phyloP scores from a whole-genome alignment of 30 jellyfish, hydroid and myxozoan species.

The Pelagia noctiluca region DNA sequence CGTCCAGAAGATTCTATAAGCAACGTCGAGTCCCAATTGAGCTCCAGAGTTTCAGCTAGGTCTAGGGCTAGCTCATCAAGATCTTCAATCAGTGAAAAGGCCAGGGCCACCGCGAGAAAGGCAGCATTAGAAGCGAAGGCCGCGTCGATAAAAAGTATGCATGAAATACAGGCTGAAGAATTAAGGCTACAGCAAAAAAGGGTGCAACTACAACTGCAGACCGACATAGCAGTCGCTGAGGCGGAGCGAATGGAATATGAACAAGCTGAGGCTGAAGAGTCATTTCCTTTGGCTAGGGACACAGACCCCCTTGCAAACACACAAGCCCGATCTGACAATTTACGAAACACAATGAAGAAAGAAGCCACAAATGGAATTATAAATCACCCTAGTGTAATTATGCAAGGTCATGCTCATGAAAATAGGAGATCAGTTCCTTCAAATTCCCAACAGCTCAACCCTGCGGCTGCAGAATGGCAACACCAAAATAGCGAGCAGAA shows the following conservation, averaged over 20 bases:
- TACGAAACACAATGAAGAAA: no score
- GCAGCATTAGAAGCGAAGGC: conserved; percentile 31
- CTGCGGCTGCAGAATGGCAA: no score
- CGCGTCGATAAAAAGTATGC: neutral
- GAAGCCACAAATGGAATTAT: no score
- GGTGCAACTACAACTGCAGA: neutral
- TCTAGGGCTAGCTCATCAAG: conserved; percentile 11
- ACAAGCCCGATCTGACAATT: no score
- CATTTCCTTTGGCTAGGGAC: no score
- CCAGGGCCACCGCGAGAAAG: conserved; percentile 17
- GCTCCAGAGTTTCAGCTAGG: neutral
- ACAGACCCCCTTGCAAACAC: no score
- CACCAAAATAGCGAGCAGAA: no score
- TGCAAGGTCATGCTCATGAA: no score
- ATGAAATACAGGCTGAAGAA: conserved; percentile 12
- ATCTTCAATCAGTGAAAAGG: neutral
- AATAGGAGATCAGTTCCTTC: no score
- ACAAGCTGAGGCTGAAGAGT: conserved; percentile 16
- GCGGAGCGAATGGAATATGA: conserved; percentile 18
- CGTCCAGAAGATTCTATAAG: conserved; percentile 20
- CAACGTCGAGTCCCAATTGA: neutral
- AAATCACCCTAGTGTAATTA: no score
- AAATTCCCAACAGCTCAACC: no score
- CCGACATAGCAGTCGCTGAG: conserved; percentile 1
- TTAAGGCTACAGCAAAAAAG: neutral